Base-by-base conservation (phyloP, 2,888 invertebrate genomes). In the Stenoptilia bipunctidactyla region DNA sequence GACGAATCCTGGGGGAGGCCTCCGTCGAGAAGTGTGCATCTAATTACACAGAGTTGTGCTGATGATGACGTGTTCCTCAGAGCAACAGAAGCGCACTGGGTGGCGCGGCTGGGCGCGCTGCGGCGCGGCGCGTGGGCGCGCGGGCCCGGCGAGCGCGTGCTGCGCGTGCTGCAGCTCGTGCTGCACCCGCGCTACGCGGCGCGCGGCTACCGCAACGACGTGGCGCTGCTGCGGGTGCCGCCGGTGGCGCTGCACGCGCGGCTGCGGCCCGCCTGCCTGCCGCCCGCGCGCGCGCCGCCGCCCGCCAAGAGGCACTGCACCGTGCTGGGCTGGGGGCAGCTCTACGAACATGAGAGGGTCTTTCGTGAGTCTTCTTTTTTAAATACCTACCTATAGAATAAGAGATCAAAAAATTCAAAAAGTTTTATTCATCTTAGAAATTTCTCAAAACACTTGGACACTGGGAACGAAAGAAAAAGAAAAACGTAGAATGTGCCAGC, bases 331-430 rank as follows among this genome's bases (percentile, higher is more conserved):
- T 92, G 92, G 92, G 93, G 93, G 15, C 92, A 92, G 59, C 82
- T 92, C 0, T 91, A 90, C 54, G 92, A 93, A 72, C 89, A 90
- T 44, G 92, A 92, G 40, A 80, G 91, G 44, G 90, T 92, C 41
- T 92, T 92, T 64, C 93, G 92, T 93, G 76, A 90, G 92, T 69
- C n/a, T n/a, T n/a, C n/a, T n/a, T n/a, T n/a, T n/a, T n/a, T n/a
- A n/a, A n/a, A n/a, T n/a, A n/a, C n/a, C n/a, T n/a, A n/a, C n/a
- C n/a, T n/a, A n/a, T n/a, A n/a, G n/a, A n/a, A n/a, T n/a, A n/a
- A n/a, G n/a, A n/a, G n/a, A n/a, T n/a, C n/a, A n/a, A n/a, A n/a
- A n/a, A n/a, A n/a, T n/a, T n/a, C n/a, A n/a, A n/a, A n/a, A n/a
- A n/a, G n/a, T n/a, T n/a, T n/a, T n/a, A n/a, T n/a, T n/a, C n/a